Conservation (phyloP, 2,888 invertebrate genomes). For the Brachynemurus nebulosus region DNA sequence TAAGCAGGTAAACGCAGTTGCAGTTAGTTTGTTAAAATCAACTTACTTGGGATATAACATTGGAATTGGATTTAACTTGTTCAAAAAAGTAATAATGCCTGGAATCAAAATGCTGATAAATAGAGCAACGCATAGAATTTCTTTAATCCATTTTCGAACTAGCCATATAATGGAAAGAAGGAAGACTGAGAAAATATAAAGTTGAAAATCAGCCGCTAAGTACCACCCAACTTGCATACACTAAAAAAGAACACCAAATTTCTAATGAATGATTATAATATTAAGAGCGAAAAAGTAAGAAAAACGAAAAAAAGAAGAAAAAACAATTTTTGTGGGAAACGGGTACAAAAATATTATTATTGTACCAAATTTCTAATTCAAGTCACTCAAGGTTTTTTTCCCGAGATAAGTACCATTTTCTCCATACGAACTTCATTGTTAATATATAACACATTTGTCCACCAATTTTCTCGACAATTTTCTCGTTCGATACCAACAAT, state of each 20-base stretch:
- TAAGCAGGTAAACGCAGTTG: background rate
- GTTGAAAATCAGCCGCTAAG: background rate
- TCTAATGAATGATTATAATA: too few relatives aligned
- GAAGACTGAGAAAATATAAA: background rate
- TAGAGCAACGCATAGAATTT: background rate
- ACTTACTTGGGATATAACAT: background rate
- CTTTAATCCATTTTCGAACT: background rate
- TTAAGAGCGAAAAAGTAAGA: too few relatives aligned
- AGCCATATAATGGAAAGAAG: background rate
- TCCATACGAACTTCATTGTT: slow-evolving; percentile 22
- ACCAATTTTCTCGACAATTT: slow-evolving; percentile 20
- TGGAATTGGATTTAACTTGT: background rate
- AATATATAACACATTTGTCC: slow-evolving; percentile 25
- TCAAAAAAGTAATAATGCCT: background rate
- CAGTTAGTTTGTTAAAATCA: background rate
- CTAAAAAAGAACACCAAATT: too few relatives aligned
- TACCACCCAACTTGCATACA: slow-evolving; percentile 2
- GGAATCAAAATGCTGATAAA: background rate
- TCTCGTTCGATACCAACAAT: slow-evolving; percentile 19
- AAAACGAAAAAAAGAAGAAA: too few relatives aligned
- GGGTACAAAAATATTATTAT: too few relatives aligned
- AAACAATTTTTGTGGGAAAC: too few relatives aligned
- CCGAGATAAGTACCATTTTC: background rate
- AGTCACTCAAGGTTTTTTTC: background rate
- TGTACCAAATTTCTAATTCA: too few relatives aligned